Percentiles rank a stretch among this genome's conserved stretches.
phyloP scores from a whole-genome alignment of 1,140 invertebrate species.

The Streblospio benedicti region DNA sequence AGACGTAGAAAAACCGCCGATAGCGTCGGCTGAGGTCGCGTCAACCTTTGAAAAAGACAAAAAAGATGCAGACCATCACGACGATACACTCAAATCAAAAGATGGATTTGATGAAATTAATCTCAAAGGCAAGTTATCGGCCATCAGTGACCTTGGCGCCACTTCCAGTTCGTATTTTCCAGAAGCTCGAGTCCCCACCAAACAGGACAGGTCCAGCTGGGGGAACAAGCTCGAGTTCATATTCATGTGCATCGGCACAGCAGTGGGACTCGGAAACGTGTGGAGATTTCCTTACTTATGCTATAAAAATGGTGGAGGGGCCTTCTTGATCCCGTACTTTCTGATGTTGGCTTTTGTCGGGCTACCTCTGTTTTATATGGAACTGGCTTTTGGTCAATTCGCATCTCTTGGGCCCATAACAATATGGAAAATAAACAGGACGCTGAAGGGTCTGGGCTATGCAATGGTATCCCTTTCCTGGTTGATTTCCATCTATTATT shows the following conservation, averaged over 20 bases:
- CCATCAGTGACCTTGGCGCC: too few species aligned
- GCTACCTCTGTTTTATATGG: slow-evolving; percentile 22
- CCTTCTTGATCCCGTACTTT: slow-evolving; percentile 23
- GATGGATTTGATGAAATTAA: too few species aligned
- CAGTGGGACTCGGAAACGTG: slow-evolving; percentile 44
- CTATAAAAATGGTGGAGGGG: slow-evolving; percentile 67
- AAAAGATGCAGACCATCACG: too few species aligned
- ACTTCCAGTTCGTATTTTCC: too few species aligned
- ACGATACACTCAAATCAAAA: too few species aligned
- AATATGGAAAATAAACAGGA: slow-evolving; percentile 15
- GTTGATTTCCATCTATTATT: slow-evolving; percentile 64
- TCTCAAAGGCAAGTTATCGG: too few species aligned
- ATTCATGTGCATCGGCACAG: slow-evolving; percentile 41
- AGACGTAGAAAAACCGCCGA: too few species aligned
- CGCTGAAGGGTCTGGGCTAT: slow-evolving; percentile 13
- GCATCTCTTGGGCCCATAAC: slow-evolving; percentile 16
- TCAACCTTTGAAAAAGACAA: too few species aligned
- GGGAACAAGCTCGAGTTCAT: slow-evolving; percentile 44
- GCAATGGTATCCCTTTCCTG: slow-evolving; percentile 7
- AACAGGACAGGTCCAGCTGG: slow-evolving; percentile 28
- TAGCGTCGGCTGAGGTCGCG: too few species aligned
- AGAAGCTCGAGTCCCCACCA: too few species aligned
- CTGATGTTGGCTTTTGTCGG: slow-evolving; percentile 21
- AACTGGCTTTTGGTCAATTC: slow-evolving; percentile 21
- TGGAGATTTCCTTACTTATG: slow-evolving; percentile 74